Base-by-base conservation (phyloP, 2,888 invertebrate genomes). In the Tipula confusa region DNA sequence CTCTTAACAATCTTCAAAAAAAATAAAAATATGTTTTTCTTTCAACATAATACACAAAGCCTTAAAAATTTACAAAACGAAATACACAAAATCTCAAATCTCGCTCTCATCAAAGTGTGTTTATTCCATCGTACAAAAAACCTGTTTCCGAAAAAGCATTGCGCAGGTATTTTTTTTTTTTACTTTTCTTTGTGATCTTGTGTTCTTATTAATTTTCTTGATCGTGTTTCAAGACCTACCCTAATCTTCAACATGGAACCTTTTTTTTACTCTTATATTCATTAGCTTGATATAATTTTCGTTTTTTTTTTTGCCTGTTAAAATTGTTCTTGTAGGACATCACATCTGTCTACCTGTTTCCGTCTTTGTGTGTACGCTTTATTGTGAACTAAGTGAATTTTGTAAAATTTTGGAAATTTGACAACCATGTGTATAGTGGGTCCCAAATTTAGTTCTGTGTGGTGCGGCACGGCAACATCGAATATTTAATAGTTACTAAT, bases 311-410 rank as follows among this genome's bases (percentile, higher is more conserved):
- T 64, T 64, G 64, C 64, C 24, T 24, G 64, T 24, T 64, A 1
- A 9, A 64, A 24, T 64, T 64, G 64, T 64, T 64, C 11, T 64
- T 64, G 64, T 64, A 9, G 64, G 64, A 64, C 24, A 64, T 64
- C 64, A 64, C 64, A 64, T 64, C 64, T 64, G 64, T 64, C 64
- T 64, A 64, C 64, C 64, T 64, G 64, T 64, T 64, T 64, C 64
- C 64, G 64, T 64, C 64, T 64, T 64, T 64, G 64, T 64, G 24
- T 64, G 24, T 64, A 64, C 64, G 64, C 24, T 24, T 64, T n/a
- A n/a, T 64, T 64, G 64, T 64, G 48, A 43, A 64, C 64, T 24
- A 64, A 64, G 64, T 64, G 64, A 64, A 64, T 64, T 64, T 64
- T 64, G 24, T 18, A 24, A 9, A n/a, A 24, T 64, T 64, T 64